These are phyloP conservation scores for Trichogramma pretiosum DNA, from an alignment of 1,140 invertebrate genomes.

Conservation along the genomic window DNA sequence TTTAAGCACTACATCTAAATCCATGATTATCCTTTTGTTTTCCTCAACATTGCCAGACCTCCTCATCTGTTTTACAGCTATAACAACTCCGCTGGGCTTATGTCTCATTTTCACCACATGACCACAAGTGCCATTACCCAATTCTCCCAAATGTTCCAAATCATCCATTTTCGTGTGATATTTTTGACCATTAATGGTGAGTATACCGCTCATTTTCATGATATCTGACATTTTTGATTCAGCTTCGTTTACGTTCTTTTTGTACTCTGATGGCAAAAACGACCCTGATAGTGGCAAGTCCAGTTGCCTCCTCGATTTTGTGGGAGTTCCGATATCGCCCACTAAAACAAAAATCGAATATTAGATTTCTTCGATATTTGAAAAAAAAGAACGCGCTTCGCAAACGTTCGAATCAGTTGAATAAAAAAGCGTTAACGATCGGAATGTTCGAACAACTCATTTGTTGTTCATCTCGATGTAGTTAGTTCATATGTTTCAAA, in stretches of 20 bases:
- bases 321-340: conserved; percentile 45
- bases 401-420: not conserved
- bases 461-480: too few relatives aligned
- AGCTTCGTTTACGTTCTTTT: conserved; percentile 52
- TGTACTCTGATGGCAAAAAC: conserved; percentile 45
- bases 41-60: conserved; percentile 92
- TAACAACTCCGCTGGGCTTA: conserved; percentile 70
- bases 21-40: conserved; percentile 97
- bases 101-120: conserved; percentile 95
- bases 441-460: not conserved
- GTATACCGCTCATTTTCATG: conserved; percentile 72
- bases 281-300: conserved; percentile 48
- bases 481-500: too few relatives aligned
- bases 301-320: conserved; percentile 37
- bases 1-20: conserved; percentile 93
- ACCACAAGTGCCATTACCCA: conserved; percentile 94
- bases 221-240: conserved; percentile 70
- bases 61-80: conserved; percentile 99
- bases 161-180: conserved; percentile 81
- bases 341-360: conserved; percentile 28
- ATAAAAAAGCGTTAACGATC: not conserved
- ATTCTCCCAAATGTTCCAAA: conserved; percentile 77
- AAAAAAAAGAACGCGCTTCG: not conserved
- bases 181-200: conserved; percentile 70
- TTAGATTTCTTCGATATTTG: not conserved